Evolutionary conservation across 2,797 vertebrate species (phyloP).

Genomic region (Anniella stebbinsi): DNA sequence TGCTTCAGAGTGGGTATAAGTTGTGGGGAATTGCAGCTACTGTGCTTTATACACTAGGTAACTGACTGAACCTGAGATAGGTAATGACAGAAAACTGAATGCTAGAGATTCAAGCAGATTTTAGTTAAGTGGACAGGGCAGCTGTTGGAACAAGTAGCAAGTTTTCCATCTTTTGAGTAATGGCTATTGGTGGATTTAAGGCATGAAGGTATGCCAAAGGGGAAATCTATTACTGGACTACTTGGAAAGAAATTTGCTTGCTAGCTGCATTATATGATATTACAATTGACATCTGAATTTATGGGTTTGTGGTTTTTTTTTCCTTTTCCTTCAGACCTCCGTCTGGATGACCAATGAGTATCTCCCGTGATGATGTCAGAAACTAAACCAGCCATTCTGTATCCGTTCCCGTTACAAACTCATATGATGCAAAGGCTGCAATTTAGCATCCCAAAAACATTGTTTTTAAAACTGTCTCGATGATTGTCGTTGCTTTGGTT

Average conservation of each 20-base stretch:
- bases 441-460: slow-evolving; percentile 78
- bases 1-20: neutral
- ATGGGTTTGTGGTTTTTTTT: neutral
- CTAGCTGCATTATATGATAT: neutral
- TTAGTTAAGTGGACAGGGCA: neutral
- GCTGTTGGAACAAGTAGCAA: neutral
- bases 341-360: slow-evolving; percentile 67
- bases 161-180: neutral
- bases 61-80: neutral
- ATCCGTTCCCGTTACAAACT: slow-evolving; percentile 64
- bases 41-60: neutral
- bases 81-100: neutral
- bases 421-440: slow-evolving; percentile 76
- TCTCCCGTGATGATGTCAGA: slow-evolving; percentile 69
- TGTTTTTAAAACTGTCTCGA: slow-evolving; percentile 86
- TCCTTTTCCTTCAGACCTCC: slow-evolving; percentile 68
- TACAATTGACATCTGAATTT: neutral
- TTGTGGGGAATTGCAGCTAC: neutral
- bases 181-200: neutral
- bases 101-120: neutral
- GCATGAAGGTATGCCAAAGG: neutral
- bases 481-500: slow-evolving; percentile 97
- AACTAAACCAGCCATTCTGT: slow-evolving; percentile 56
- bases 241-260: neutral
- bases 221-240: neutral